Percentiles rank a stretch among this genome's conserved stretches.
Evolutionary conservation across 2,888 invertebrate genomes (phyloP).

Genomic region (Aphodius sticticus): DNA sequence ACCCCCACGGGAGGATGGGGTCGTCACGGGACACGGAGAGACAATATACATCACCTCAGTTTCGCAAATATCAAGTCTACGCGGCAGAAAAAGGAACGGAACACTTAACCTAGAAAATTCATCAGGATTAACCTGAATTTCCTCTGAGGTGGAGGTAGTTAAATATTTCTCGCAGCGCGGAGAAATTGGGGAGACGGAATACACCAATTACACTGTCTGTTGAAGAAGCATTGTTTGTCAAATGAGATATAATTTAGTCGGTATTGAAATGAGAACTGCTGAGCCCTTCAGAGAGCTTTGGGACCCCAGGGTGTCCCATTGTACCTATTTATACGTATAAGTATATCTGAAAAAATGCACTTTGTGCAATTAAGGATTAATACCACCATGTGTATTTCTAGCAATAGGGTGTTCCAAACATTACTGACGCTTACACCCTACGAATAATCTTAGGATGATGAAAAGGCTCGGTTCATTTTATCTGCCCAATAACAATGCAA

Average conservation of each 20-base stretch:
- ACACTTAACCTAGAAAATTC: slow-evolving; percentile 4
- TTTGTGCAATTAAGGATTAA: no score
- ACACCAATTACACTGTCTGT: not conserved
- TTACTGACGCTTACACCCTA: no score
- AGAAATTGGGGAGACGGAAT: not conserved
- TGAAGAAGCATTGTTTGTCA: not conserved
- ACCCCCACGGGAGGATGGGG: not conserved
- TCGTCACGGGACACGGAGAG: not conserved
- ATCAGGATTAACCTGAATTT: not conserved
- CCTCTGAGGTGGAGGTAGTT: not conserved
- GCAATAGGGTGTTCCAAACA: no score
- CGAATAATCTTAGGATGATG: no score
- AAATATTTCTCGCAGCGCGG: not conserved
- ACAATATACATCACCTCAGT: slow-evolving; percentile 4
- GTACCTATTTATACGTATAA: no score
- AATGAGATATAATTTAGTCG: not conserved
- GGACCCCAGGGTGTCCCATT: no score
- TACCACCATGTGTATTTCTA: no score
- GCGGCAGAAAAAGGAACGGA: not conserved
- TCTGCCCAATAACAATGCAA: no score
- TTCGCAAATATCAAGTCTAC: not conserved
- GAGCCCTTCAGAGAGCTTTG: no score
- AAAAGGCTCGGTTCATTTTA: no score
- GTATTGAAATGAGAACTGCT: not conserved
- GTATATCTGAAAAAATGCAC: no score